Percentiles rank a stretch among this genome's conserved stretches.
Conservation (phyloP, 2,113 vertebrate species). For the Oenanthe oenanthe region DNA sequence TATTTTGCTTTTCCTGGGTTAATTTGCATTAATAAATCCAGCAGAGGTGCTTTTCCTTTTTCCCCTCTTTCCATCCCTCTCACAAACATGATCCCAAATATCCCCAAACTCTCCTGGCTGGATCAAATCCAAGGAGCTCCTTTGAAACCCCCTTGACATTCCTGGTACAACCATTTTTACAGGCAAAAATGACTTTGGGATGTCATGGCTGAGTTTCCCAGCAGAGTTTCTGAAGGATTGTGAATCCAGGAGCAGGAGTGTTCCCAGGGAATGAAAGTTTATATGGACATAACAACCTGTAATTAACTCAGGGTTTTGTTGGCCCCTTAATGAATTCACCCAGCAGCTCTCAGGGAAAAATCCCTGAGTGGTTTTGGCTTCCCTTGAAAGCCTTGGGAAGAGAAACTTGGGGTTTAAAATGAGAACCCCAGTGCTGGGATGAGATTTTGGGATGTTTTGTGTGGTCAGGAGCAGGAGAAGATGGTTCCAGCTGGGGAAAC, state of each 20-base stretch:
- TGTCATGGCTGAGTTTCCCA: fast-evolving
- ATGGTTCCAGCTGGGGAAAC: background rate
- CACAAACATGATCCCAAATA: background rate
- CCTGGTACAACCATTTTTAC: background rate
- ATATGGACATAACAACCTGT: background rate
- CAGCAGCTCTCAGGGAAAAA: conserved; percentile 6
- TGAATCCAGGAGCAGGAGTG: background rate
- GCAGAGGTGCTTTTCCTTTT: background rate
- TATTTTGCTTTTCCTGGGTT: fast-evolving
- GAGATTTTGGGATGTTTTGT: background rate
- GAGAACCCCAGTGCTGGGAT: background rate
- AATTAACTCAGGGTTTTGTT: background rate
- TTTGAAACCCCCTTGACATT: background rate
- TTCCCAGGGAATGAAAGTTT: conserved; percentile 37
- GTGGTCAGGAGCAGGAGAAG: background rate
- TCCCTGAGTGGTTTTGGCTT: conserved; percentile 34
- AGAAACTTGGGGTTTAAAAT: background rate
- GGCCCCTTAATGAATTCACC: conserved; percentile 16
- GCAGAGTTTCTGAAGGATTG: background rate
- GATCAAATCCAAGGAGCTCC: background rate
- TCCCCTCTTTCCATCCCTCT: background rate
- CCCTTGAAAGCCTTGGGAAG: conserved; percentile 20
- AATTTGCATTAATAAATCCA: background rate
- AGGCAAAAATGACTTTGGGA: background rate
- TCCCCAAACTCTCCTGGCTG: background rate